Percentiles rank a stretch among this genome's conserved stretches.
Evolutionary conservation across 2,888 invertebrate genomes (phyloP).

Genomic region (Prionchulus punctatus): DNA sequence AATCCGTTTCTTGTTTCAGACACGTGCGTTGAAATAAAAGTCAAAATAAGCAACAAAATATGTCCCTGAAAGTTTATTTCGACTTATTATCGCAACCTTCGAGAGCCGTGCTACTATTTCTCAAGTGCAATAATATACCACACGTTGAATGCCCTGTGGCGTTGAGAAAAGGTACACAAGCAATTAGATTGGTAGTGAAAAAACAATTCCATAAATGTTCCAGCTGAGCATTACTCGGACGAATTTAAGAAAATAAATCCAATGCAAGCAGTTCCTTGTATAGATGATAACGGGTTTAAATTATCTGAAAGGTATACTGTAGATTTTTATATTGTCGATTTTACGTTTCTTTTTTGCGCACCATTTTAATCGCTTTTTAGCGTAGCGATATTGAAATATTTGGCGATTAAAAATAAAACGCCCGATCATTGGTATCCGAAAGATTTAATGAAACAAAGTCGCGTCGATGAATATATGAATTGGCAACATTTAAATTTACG

Average conservation of each 20-base stretch:
- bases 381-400: slow-evolving; percentile 53
- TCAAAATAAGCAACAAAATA: too few species aligned
- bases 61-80: slow-evolving; percentile 45
- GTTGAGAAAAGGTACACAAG: slow-evolving; percentile 47
- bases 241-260: slow-evolving; percentile 47
- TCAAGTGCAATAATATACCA: slow-evolving; percentile 48
- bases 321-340: slow-evolving; percentile 20
- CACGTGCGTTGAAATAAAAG: too few species aligned
- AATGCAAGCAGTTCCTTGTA: slow-evolving; percentile 49
- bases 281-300: slow-evolving; percentile 50
- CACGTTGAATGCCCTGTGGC: slow-evolving; percentile 48
- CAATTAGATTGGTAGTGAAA: too few species aligned
- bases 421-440: slow-evolving; percentile 50
- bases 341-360: neutral
- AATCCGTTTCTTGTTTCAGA: too few species aligned
- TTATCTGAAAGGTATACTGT: slow-evolving; percentile 44
- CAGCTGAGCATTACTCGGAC: slow-evolving; percentile 47
- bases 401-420: slow-evolving; percentile 42
- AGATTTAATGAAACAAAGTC: slow-evolving; percentile 45
- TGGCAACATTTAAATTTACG: slow-evolving; percentile 59
- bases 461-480: slow-evolving; percentile 53
- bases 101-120: slow-evolving; percentile 51
- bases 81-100: slow-evolving; percentile 61
- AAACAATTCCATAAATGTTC: too few species aligned
- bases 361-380: slow-evolving; percentile 36